phyloP scores from a whole-genome alignment of 37 sponge, comb jelly and placozoan genomes.

The Beroe forskalii region DNA sequence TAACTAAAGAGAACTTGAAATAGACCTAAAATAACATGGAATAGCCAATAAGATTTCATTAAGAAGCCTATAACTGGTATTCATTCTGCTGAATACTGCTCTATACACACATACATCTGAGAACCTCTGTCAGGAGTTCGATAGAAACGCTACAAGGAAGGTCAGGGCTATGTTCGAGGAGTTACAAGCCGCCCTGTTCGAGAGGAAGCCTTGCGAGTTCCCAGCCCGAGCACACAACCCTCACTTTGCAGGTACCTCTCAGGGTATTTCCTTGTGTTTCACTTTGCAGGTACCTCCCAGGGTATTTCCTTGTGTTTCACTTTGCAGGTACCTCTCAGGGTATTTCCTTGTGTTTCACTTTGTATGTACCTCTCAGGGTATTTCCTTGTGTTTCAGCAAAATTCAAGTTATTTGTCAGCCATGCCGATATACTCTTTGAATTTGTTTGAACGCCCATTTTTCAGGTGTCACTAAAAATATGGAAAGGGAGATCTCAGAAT shows the following conservation, averaged over 20 bases:
- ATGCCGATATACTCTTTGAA: neutral
- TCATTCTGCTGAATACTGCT: too few relatives aligned
- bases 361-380: too few relatives aligned
- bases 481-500: constrained; percentile 47
- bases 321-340: too few relatives aligned
- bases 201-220: neutral
- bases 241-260: neutral
- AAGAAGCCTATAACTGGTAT: too few relatives aligned
- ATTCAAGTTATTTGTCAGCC: neutral
- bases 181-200: constrained; percentile 38
- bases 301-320: too few relatives aligned
- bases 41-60: too few relatives aligned
- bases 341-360: too few relatives aligned
- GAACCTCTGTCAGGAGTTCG: constrained; percentile 45
- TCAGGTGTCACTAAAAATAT: constrained; percentile 18
- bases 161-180: constrained; percentile 55
- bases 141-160: constrained; percentile 55
- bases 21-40: too few relatives aligned
- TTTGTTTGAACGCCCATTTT: neutral
- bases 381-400: too few relatives aligned
- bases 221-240: neutral
- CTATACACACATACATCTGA: neutral
- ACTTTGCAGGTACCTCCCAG: too few relatives aligned
- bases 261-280: too few relatives aligned
- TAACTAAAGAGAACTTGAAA: too few relatives aligned